Evolutionary conservation across 1,140 invertebrate species (phyloP), one percentile per base, ranked within the genome.

Genomic region (Himalopsyche phryganea): DNA sequence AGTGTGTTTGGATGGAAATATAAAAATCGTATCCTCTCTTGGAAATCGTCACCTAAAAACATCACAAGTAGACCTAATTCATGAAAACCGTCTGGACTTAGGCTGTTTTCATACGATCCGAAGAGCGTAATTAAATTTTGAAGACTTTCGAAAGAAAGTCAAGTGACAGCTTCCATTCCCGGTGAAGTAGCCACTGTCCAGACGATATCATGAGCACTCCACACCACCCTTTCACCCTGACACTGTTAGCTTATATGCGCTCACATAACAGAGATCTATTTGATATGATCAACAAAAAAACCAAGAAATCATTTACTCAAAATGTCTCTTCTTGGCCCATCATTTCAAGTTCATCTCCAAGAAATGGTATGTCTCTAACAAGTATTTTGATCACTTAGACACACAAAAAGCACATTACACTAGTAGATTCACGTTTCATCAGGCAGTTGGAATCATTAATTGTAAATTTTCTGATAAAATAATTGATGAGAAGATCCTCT

Each of bases 381-480:
- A 15, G 14, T 19, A 45, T 45, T 45, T 45, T 45, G 18, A 45
- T 45, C 42, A 15, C 18, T 19, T 45, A 40, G 38, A 15, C 42
- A 45, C 42, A 45, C 42, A 45, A 17, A 15, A 15, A 17, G 42
- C 42, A 45, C 42, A 45, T 15, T 6, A 15, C 18, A 45, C 42
- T 17, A 10, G 42, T 45, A 45, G 42, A 17, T 40, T 15, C 5
- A 5, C n/a, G 5, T 13, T 40, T 40, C 38, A 15, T 40, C 38
- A 40, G n/a, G 11, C 15, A 40, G 4, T 40, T 11, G 9, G 23
- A 28, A 28, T 28, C 3, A 28, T 28, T 28, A 28, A 28, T 28
- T 9, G 23, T 28, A 28, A 28, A 28, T 28, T 28, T n/a, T n/a
- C n/a, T n/a, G 9, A 28, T 5, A 28, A 28, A 28, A 28, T 28